phyloP scores from a whole-genome alignment of 2,797 vertebrate genomes.

The Parambassis ranga region DNA sequence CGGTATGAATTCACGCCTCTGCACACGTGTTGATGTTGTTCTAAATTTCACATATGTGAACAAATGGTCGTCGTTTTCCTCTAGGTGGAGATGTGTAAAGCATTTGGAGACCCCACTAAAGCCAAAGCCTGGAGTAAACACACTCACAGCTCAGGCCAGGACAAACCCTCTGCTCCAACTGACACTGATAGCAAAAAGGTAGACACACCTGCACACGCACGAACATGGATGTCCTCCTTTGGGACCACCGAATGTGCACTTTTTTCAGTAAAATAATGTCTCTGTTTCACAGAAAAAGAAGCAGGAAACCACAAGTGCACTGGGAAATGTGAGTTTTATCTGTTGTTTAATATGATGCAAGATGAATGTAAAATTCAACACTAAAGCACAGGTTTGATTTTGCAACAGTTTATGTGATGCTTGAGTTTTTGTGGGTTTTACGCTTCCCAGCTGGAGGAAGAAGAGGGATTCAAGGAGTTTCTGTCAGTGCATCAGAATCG shows the following conservation, averaged over 20 bases:
- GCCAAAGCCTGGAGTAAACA: conserved; percentile 93
- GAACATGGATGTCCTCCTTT: too few species aligned
- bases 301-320: conserved; percentile 24
- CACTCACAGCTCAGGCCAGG: conserved; percentile 66
- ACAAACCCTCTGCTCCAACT: conserved; percentile 27
- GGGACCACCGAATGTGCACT: neutral
- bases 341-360: neutral
- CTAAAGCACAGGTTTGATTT: too few species aligned
- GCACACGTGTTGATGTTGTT: too few species aligned
- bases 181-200: conserved; percentile 53
- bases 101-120: conserved; percentile 92
- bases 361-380: too few species aligned
- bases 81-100: conserved; percentile 93
- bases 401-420: too few species aligned
- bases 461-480: conserved; percentile 91
- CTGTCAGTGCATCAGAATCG: conserved; percentile 91
- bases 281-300: conserved; percentile 73
- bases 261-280: neutral
- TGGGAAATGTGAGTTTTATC: conserved; percentile 82
- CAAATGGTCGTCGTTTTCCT: neutral
- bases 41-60: neutral
- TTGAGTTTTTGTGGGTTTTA: too few species aligned
- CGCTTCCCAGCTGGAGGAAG: conserved; percentile 89
- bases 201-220: neutral
- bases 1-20: conserved; percentile 66